Evolutionary conservation across 1,140 invertebrate genomes (phyloP), one percentile per base, ranked within the genome.

Genomic region (Hycleus phaleratus): DNA sequence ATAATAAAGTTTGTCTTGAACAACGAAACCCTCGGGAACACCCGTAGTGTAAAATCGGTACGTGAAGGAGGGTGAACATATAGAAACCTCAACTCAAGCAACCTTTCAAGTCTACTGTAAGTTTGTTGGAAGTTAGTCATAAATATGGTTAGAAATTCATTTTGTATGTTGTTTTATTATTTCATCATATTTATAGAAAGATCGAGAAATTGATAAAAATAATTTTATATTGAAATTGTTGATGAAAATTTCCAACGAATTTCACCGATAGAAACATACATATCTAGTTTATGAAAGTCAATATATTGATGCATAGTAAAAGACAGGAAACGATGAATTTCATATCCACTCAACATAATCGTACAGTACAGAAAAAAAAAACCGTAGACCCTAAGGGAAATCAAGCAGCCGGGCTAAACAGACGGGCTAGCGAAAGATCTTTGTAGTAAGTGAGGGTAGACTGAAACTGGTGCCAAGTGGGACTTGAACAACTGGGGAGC

Each of bases 261-360:
- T 44, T 12, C 7, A 5, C 4, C 7, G 4, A 32, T 32, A 32
- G 7, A 5, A 32, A 5, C 32, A 32, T 18, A 32, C 32, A 32
- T 32, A 32, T 7, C 32, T 32, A 32, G 32, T 32, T 32, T 53
- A 55, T 55, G 52, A 55, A 55, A 46, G 52, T 55, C 51, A 53
- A 53, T 53, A 46, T 53, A 53, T 53, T 46, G 51, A 45, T 38
- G 51, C 46, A 53, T 46, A 55, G 44, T 55, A 32, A 45, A 39
- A 55, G 52, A 55, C 45, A 46, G 52, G 60, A 64, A 60, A 61
- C 67, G 68, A 70, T 66, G 69, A 71, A 69, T 66, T 68, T 69
- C 68, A 70, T 71, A 70, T 70, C 69, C 68, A 69, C 68, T 71
- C 70, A 71, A 70, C 68, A 70, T 70, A 71, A 71, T 71, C 68